Base-by-base conservation (phyloP, 2,888 invertebrate species). In the Aproaerema taeniolella region DNA sequence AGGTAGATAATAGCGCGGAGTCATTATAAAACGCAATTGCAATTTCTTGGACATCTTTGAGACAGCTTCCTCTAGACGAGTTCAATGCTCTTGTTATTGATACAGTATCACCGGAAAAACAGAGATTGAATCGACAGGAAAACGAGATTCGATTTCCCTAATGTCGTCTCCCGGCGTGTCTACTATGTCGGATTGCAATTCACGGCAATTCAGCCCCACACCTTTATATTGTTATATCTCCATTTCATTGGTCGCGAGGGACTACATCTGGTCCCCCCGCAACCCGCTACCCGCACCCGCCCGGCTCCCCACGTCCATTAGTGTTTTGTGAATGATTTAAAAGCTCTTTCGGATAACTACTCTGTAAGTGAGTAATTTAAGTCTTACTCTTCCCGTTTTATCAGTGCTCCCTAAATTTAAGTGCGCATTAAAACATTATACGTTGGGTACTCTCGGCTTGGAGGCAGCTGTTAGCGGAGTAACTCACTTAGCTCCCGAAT, bases 241-340 rank as follows among this genome's bases (percentile, higher is more conserved):
- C 69, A 78, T 82, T 85, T 83, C 80, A 83, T 81, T 80, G 85
- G 83, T 65, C 73, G 69, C 75, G 56, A 53, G 82, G 80, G 83
- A 82, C 61, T 77, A 71, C 77, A 78, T 74, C 81, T 76, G 74
- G 74, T 64, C 58, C 57, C 57, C 57, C 63, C 61, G 61, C 58
- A 48, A 53, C 49, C 51, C 50, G 46, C 55, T 33, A 39, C 43
- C 36, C 42, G 29, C 39, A 31, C 43, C 66, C 68, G 63, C 63
- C 50, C 48, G 37, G 50, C 55, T 60, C 80, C 74, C 83, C 76
- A 74, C 83, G 83, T 85, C 85, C 85, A 86, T 86, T 85, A 86
- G 86, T 86, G 85, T 86, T 86, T 86, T 86, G 86, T 86, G 86
- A 86, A 86, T 86, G 85, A 86, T 86, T 86, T 86, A 86, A 86